Conservation (phyloP, 1,140 invertebrate genomes). For the Caenorhabditis latens region DNA sequence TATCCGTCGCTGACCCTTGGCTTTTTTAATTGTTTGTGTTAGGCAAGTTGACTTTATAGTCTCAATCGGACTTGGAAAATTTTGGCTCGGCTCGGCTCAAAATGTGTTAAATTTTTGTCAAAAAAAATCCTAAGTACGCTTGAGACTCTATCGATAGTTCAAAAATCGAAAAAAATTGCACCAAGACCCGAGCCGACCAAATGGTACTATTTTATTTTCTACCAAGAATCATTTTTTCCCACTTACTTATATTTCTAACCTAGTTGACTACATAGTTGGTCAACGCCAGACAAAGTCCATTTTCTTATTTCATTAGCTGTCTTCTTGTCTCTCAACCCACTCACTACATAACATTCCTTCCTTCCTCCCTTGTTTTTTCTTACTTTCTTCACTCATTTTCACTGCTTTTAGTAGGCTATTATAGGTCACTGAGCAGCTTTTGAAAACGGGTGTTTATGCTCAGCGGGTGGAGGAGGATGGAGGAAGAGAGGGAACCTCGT, state of each 20-base stretch:
- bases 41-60: neutral
- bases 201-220: too few relatives aligned
- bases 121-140: too few relatives aligned
- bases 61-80: too few relatives aligned
- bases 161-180: too few relatives aligned
- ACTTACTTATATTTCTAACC: too few relatives aligned
- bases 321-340: neutral
- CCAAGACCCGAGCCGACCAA: too few relatives aligned
- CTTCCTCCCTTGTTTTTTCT: neutral
- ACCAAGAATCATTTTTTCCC: too few relatives aligned
- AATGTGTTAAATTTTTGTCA: too few relatives aligned
- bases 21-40: neutral
- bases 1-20: neutral
- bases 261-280: too few relatives aligned
- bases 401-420: constrained; percentile 44
- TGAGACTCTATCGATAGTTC: too few relatives aligned
- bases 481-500: constrained; percentile 40
- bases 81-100: too few relatives aligned
- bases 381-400: constrained; percentile 7
- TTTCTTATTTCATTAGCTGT: constrained; percentile 31
- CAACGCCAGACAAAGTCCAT: neutral
- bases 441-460: constrained; percentile 50
- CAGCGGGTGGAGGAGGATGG: neutral
- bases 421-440: constrained; percentile 52
- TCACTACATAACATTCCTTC: too few relatives aligned